Evolutionary conservation across 1,140 invertebrate genomes (phyloP).

Genomic region (Danaus plexippus): DNA sequence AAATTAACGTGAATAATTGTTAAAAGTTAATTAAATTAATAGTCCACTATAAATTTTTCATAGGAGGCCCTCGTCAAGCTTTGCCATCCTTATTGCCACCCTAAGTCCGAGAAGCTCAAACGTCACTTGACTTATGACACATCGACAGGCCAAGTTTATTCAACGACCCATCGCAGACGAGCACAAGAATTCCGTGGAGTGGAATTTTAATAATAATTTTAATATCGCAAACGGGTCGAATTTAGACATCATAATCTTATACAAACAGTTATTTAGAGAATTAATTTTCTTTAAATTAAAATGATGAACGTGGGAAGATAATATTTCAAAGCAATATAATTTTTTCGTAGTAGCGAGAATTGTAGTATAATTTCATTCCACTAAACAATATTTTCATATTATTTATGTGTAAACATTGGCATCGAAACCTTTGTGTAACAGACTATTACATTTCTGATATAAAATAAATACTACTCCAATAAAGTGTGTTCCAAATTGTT

Average conservation of each 20-base stretch:
- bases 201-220: conserved; percentile 16
- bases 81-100: conserved; percentile 15
- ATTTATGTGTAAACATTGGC: too few relatives aligned
- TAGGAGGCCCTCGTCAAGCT: not conserved
- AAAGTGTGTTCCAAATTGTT: conserved; percentile 47
- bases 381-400: too few relatives aligned
- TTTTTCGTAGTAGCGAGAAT: too few relatives aligned
- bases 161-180: conserved; percentile 43
- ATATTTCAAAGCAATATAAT: too few relatives aligned
- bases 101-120: conserved; percentile 36
- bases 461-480: conserved; percentile 29
- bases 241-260: too few relatives aligned
- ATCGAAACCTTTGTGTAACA: too few relatives aligned
- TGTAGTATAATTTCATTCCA: too few relatives aligned
- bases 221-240: conserved; percentile 12
- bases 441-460: too few relatives aligned
- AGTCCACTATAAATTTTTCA: conserved; percentile 3
- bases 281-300: not conserved
- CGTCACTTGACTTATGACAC: conserved; percentile 68
- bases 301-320: too few relatives aligned
- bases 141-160: conserved; percentile 68
- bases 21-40: conserved; percentile 1
- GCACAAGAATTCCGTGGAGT: conserved; percentile 36
- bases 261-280: too few relatives aligned
- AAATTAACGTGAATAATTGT: too few relatives aligned